Base-by-base conservation (phyloP, 2,888 invertebrate species). In the Laothoe populi region DNA sequence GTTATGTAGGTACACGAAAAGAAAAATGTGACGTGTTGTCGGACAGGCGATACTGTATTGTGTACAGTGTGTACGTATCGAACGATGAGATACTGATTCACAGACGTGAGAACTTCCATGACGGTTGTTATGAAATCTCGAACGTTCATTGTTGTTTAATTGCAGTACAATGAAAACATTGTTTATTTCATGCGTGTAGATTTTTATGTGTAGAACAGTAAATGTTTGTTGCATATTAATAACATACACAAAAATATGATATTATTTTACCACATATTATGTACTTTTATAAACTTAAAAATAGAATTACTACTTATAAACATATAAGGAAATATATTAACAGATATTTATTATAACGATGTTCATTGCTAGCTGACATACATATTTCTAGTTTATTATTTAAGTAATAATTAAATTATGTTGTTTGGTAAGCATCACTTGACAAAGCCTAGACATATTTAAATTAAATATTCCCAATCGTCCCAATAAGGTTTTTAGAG, bases 111-210 rank as follows among this genome's bases (percentile, higher is more conserved):
- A 90, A 86, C 82, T 83, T 86, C 78, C 75, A 79, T 81, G 79
- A 74, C 81, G 72, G 82, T 85, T 86, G 83, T 89, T 87, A 85
- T 84, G 86, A 88, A 88, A 88, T 87, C 82, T 72, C 79, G 71
- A 80, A 77, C 77, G 76, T 71, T 78, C 79, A 84, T 86, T 90
- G 86, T 88, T 86, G 78, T 86, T 82, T 84, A 85, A 87, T 84
- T 81, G 79, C 70, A 74, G 66, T 74, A 87, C 86, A 87, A 86
- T 84, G 78, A 78, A 67, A 72, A 78, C 78, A 85, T 86, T 88
- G 86, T 86, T 81, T 82, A 72, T 73, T 73, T 71, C 70, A 80
- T 77, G 74, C 71, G 67, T 64, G 70, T 74, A 77, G 76, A 82
- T n/a, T n/a, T n/a, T n/a, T 77, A 75, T 72, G 67, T 64, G 70